Conservation (phyloP, 2,113 vertebrate species). For the Acanthisitta chloris region DNA sequence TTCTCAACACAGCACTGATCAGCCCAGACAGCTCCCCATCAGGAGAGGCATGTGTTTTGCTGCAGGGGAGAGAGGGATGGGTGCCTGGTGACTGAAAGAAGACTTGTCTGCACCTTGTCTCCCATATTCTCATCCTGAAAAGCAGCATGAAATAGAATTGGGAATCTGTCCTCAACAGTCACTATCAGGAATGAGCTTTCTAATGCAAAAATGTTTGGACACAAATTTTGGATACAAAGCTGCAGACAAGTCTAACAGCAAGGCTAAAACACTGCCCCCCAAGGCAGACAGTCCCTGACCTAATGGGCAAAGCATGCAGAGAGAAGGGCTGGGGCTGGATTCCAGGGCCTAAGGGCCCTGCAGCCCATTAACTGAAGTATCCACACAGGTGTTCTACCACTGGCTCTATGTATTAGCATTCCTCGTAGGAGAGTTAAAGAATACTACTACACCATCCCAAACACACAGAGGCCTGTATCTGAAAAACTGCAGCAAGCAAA, state of each 20-base stretch:
- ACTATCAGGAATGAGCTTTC: neutral
- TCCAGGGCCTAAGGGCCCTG: neutral
- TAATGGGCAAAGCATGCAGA: rapidly evolving
- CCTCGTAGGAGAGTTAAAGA: neutral
- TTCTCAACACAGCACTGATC: neutral
- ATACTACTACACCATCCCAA: neutral
- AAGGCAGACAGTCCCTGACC: neutral
- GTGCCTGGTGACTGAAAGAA: neutral
- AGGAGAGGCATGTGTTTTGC: rapidly evolving
- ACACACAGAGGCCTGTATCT: neutral
- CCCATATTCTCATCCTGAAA: neutral
- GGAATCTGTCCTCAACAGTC: neutral
- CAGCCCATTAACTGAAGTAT: neutral
- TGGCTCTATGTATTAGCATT: rapidly evolving
- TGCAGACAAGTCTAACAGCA: neutral
- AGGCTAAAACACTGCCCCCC: rapidly evolving
- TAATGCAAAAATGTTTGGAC: neutral
- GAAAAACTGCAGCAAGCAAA: neutral
- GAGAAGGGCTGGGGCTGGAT: neutral
- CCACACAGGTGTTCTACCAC: neutral
- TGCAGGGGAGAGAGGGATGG: too few species aligned
- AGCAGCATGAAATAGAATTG: neutral
- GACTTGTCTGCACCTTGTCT: neutral
- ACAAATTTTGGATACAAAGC: rapidly evolving
- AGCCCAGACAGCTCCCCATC: neutral